Base-by-base conservation (phyloP, 2,888 invertebrate genomes). In the Alloscopus bannaensis region DNA sequence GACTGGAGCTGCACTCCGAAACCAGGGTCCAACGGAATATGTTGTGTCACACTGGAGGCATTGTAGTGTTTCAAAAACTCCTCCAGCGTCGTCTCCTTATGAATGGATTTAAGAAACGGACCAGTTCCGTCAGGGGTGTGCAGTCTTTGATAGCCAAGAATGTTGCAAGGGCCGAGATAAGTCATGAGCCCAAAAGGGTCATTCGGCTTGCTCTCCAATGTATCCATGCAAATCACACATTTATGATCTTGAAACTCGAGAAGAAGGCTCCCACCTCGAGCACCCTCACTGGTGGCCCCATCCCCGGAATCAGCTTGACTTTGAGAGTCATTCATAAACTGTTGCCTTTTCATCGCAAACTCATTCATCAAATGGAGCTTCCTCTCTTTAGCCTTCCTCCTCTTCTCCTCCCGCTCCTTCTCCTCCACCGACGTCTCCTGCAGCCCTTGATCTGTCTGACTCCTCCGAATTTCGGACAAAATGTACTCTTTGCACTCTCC, bases 171-270 rank as follows among this genome's bases (percentile, higher is more conserved):
- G 28, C 57, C 80, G 6, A 83, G 42, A 28, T 72, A 78, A 0
- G 72, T 79, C 31, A 83, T 81, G 6, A 83, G 36, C 0, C 83
- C 83, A 45, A 80, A 79, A 8, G 81, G 83, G 59, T 83, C 81
- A 3, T 78, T 76, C 8, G 73, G 70, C 64, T 81, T 79, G 29
- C 70, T 70, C 13, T 60, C 78, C 24, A 79, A 31, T 47, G 75
- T 75, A 8, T 81, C 81, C 73, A 70, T 75, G 31, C 81, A 81
- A 20, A 81, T 80, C 2, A 76, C 79, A 29, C 81, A 81, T 24
- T 79, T 71, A 2, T 70, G 70, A 47, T 78, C 70, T 29, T 78
- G 36, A 40, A 55, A 78, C 22, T 68, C 69, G 13, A 66, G 16
- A 4, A 45, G 24, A 24, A 71, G 8, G 20, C 29, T 47, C 4